Conservation (phyloP, 2,797 vertebrate genomes). For the Hydrocynus forskahlii region DNA sequence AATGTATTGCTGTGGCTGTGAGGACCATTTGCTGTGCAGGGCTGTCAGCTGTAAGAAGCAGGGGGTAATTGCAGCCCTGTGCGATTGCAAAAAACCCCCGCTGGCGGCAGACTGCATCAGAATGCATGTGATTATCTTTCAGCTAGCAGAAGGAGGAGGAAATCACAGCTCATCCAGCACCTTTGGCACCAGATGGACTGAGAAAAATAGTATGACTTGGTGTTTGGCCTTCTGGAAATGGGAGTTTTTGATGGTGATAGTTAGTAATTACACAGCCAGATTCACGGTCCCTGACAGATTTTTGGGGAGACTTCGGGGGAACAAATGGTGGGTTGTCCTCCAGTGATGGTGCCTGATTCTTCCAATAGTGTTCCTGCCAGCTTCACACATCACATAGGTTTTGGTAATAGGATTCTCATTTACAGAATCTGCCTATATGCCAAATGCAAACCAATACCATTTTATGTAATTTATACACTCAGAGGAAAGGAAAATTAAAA, state of each 20-base stretch:
- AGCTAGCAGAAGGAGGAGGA: constrained; percentile 27
- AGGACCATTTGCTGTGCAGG: constrained; percentile 31
- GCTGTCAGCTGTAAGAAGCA: constrained; percentile 42
- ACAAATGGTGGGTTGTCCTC: constrained; percentile 36
- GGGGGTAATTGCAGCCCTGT: constrained; percentile 48
- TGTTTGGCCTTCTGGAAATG: constrained; percentile 25
- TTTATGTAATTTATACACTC: background rate
- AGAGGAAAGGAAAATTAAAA: too few species aligned
- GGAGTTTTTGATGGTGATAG: constrained; percentile 17
- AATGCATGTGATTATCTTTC: constrained; percentile 47
- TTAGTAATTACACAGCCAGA: constrained; percentile 25
- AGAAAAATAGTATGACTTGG: constrained; percentile 35
- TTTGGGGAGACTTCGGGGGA: background rate
- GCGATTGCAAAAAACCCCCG: constrained; percentile 16
- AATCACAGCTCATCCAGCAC: constrained; percentile 32
- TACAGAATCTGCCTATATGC: background rate
- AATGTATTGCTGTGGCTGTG: constrained; percentile 27
- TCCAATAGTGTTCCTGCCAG: constrained; percentile 13
- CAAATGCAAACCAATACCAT: background rate
- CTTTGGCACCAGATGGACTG: constrained; percentile 37
- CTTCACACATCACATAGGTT: constrained; percentile 1
- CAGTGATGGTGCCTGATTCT: background rate
- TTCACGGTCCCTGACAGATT: constrained; percentile 27
- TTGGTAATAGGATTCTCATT: background rate
- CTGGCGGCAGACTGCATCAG: constrained; percentile 29